Base-by-base conservation (phyloP, 2,888 invertebrate genomes). In the Sepiola atlantica region DNA sequence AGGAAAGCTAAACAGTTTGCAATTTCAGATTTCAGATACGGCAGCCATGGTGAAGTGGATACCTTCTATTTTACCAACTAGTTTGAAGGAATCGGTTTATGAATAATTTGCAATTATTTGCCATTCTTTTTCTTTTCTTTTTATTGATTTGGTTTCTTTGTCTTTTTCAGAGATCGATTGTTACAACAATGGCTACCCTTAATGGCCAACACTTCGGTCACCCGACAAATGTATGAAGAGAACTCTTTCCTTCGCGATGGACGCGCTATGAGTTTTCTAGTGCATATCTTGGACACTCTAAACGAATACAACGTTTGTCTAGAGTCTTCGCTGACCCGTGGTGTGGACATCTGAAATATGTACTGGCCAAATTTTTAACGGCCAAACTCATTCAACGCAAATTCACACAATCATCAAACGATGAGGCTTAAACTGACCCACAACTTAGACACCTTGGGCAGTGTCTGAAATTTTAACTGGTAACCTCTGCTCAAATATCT, bases 151-250 rank as follows among this genome's bases (percentile, higher is more conserved):
- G 94, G 24, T n/a, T 94, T 55, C 54, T 91, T 92, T 93, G 55
- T 94, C 94, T 94, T 77, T 96, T 96, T 10, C 96, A 97, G 97
- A 95, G 98, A 98, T 95, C 98, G 97, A 95, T 96, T 97, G 57
- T 98, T 99, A 94, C 99, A 99, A 97, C 98, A 98, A 94, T 98
- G 99, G 98, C 98, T 99, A 94, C 98, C 98, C n/a, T 98, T 99
- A 93, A 98, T 99, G 98, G 98, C 99, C 3, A 98, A 98, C 96
- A 98, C 99, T 35, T 98, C 99, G 95, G 98, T 99, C 14, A 99
- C 99, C 0, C 96, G 97, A 21, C 99, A 99, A 97, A 99, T 99
- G 99, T 99, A 99, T 97, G 99, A 99, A 97, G 99, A 99, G 97
- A 98, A 98, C 96, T 99, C 99, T 94, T 99, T 99, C 97, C 98